Percentiles rank a stretch among this genome's conserved stretches.
Evolutionary conservation across 1,140 invertebrate species (phyloP).

Genomic region (Popillia japonica): DNA sequence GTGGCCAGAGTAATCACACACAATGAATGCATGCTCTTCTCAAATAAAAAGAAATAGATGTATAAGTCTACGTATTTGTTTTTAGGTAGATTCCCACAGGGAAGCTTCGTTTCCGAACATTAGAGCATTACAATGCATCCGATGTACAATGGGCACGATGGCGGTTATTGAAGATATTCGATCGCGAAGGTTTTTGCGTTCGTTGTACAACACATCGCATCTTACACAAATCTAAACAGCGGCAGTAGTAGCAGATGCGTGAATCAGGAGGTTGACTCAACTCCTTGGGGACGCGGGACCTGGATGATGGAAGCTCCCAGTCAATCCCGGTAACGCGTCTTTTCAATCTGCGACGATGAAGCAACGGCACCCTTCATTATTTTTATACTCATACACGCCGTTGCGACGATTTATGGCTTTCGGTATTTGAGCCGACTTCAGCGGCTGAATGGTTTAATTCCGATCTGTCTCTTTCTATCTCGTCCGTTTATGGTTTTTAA

Average conservation of each 20-base stretch:
- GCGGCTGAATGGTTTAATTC: conserved; percentile 23
- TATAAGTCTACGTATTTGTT: conserved; percentile 20
- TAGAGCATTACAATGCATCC: conserved; percentile 40
- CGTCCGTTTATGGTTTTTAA: neutral
- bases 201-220: neutral
- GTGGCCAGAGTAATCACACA: neutral
- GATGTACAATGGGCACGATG: conserved; percentile 35
- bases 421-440: conserved; percentile 29
- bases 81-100: conserved; percentile 7
- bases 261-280: conserved; percentile 56
- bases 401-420: conserved; percentile 39
- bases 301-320: conserved; percentile 56
- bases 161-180: conserved; percentile 5
- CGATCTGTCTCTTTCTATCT: neutral
- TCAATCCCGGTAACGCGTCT: conserved; percentile 58
- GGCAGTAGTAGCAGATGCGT: conserved; percentile 43
- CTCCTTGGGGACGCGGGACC: conserved; percentile 53
- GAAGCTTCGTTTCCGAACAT: conserved; percentile 27
- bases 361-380: conserved; percentile 52
- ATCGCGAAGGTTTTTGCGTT: conserved; percentile 8
- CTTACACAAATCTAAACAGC: neutral
- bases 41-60: neutral
- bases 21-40: neutral
- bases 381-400: conserved; percentile 44
- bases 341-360: conserved; percentile 58